phyloP scores from a whole-genome alignment of 2,113 vertebrate species.

The Anolis carolinensis region DNA sequence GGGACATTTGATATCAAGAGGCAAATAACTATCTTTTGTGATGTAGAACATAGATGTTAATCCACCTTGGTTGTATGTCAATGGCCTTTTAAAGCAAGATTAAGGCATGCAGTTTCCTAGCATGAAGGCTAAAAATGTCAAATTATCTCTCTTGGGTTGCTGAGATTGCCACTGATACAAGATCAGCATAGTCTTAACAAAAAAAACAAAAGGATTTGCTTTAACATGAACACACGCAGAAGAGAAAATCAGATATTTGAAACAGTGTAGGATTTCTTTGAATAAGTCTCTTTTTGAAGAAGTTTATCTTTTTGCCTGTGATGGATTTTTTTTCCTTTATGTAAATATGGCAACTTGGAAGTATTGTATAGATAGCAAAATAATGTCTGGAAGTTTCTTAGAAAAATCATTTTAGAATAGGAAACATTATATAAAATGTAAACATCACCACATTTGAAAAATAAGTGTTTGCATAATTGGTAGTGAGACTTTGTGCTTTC shows the following conservation, averaged over 20 bases:
- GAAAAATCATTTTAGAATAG: slow-evolving; percentile 75
- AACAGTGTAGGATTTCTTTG: slow-evolving; percentile 53
- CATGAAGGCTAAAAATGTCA: slow-evolving; percentile 37
- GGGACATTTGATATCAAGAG: background rate
- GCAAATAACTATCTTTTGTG: background rate
- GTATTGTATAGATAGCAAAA: slow-evolving; percentile 77
- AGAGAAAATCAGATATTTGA: slow-evolving; percentile 39
- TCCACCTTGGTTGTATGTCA: fast-evolving
- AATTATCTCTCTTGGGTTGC: slow-evolving; percentile 45
- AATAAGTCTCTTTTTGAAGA: slow-evolving; percentile 69
- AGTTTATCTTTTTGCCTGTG: slow-evolving; percentile 78
- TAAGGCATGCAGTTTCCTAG: background rate
- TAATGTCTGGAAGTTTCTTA: slow-evolving; percentile 62
- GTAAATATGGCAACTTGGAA: slow-evolving; percentile 80
- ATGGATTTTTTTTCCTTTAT: slow-evolving; percentile 66
- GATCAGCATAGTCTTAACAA: background rate
- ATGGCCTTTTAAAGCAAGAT: slow-evolving; percentile 16
- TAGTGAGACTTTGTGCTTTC: slow-evolving; percentile 10
- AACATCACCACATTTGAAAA: slow-evolving; percentile 58
- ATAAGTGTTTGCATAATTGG: slow-evolving; percentile 45
- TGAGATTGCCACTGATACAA: background rate
- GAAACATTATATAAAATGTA: slow-evolving; percentile 66
- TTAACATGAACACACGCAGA: slow-evolving; percentile 18
- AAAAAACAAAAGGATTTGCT: background rate
- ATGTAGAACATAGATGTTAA: background rate